A percentile compares a stretch with the other conserved stretches of the same genome.
Evolutionary conservation across 2,888 invertebrate genomes (phyloP).

Genomic region (Auanema sp.): DNA sequence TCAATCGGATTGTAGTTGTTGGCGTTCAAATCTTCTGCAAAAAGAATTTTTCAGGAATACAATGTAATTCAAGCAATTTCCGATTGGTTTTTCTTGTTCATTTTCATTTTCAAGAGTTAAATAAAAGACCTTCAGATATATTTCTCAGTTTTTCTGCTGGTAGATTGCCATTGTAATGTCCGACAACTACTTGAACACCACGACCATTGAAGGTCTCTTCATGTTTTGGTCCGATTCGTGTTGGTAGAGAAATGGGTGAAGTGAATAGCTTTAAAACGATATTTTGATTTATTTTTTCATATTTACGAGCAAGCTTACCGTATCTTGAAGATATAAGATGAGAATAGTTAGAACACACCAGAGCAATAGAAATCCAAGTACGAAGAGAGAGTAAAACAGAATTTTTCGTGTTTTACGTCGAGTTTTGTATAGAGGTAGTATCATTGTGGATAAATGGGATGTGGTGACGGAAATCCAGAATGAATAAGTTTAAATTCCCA

Average conservation of each 20-base stretch:
- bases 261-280: neutral
- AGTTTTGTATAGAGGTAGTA: conserved; percentile 3
- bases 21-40: conserved; percentile 60
- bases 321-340: conserved; percentile 57
- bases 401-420: conserved; percentile 24
- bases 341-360: conserved; percentile 60
- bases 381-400: conserved; percentile 30
- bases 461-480: no score
- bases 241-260: neutral
- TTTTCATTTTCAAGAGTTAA: neutral
- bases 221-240: neutral
- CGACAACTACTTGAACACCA: conserved; percentile 61
- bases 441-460: neutral
- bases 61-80: neutral
- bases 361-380: conserved; percentile 50
- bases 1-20: conserved; percentile 58
- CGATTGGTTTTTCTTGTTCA: no score
- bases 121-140: conserved; percentile 51
- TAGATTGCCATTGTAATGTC: conserved; percentile 64
- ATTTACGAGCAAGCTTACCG: conserved; percentile 23
- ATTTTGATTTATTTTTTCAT: neutral
- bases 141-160: conserved; percentile 56
- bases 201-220: conserved; percentile 11
- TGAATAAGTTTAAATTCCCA: no score
- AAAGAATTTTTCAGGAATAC: neutral